Base-by-base conservation (phyloP, 1,140 invertebrate genomes). In the Tetragnatha versicolor region DNA sequence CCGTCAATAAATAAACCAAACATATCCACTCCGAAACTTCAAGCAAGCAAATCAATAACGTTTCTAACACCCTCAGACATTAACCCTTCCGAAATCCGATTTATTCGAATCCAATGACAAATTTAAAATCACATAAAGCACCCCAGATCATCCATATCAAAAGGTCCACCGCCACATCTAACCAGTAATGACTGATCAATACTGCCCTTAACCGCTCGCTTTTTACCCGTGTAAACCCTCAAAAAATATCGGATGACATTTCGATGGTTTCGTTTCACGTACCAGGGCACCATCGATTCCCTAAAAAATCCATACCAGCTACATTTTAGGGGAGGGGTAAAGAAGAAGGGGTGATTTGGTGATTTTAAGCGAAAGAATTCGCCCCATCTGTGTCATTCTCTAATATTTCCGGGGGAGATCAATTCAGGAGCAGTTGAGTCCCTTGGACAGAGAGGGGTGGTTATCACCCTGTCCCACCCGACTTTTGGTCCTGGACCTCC, bases 401-500 rank as follows among this genome's bases (percentile, higher is more conserved):
- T 60, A 60, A 73, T 73, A 73, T 73, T 73, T 73, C 69, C 69
- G 69, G 51, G 31, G 55, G 33, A 60, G 69, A 73, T 73, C 69
- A 73, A 73, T 73, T 73, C 53, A n/a, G 27, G 33, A 35, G 29
- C 27, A 70, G n/a, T n/a, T n/a, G n/a, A n/a, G n/a, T n/a, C 37
- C 35, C 29, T 33, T 55, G 49, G 22, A 10, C 66, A 17, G 37
- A 9, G n/a, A 25, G 39, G 42, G 51, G 35, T 60, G 31, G 69
- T 55, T 73, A 73, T 73, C 69, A 73, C 29, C 20, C 66, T 29
- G 25, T 53, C 20, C 66, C 66, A n/a, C 31, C 66, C 45, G 7
- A 4, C 27, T 20, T 45, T 45, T 51, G n/a, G 29, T 25, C 35
- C 17, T 60, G 60, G 55, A 42, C 35, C 69, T 55, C 39, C 47